Base-by-base conservation (phyloP, 1,140 invertebrate species). In the Gonioctena quinquepunctata region DNA sequence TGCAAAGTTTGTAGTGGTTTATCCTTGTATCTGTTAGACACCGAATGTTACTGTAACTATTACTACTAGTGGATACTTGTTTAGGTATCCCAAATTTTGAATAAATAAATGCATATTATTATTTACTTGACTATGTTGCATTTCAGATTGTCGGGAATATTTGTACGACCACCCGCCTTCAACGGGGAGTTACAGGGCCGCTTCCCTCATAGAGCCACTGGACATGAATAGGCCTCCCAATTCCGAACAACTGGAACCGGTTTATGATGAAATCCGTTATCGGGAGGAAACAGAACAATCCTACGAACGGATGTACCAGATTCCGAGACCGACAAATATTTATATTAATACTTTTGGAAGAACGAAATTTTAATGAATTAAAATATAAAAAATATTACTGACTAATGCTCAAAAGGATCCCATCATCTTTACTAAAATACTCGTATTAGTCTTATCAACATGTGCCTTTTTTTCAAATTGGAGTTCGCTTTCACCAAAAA, bases 101-200 rank as follows among this genome's bases (percentile, higher is more conserved):
- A n/a, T n/a, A n/a, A n/a, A n/a, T n/a, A n/a, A 42, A 13, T 42
- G 8, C 33, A 42, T n/a, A 13, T 4, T 42, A 42, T n/a, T 13
- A 3, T 33, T 33, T 4, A 1, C 7, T 13, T 42, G 8, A 42
- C 3, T 42, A n/a, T n/a, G 11, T n/a, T 11, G 33, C 33, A 42
- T 42, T 71, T 21, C 26, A 72, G 70, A 69, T 69, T 49, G 18
- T 19, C 63, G 59, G 48, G 71, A 76, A 33, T 75, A 74, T 59
- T 60, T 75, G 3, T 81, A 81, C 66, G 80, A 81, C 42, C 77
- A 80, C 69, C 80, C 78, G 33, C 80, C 78, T n/a, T 80, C 79
- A 4, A 77, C 76, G 21, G 33, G 33, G 8, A 80, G 77, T 64
- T 79, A 77, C 54, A 64, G 80, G 64, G 76, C 78, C 3, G 75